Percentiles rank a stretch among this genome's conserved stretches.
phyloP scores from a whole-genome alignment of 2,113 vertebrate species.

The Melanocharis versteri region DNA sequence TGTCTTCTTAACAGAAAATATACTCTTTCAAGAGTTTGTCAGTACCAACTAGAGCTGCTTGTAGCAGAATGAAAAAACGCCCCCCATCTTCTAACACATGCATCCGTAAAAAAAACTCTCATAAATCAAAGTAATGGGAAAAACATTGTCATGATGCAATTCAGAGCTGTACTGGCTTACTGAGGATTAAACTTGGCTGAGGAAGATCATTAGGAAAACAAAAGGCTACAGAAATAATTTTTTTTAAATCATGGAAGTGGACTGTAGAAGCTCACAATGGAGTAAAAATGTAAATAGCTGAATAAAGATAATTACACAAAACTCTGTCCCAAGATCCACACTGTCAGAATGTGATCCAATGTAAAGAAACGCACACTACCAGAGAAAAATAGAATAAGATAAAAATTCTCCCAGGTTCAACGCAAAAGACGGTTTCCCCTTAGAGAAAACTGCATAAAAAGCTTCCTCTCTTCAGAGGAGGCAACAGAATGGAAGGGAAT shows the following conservation, averaged over 20 bases:
- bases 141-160: background rate
- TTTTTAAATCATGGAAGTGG: background rate
- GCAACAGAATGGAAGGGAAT: slow-evolving; percentile 1
- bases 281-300: background rate
- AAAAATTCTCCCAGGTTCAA: background rate
- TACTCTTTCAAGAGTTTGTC: background rate
- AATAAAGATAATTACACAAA: background rate
- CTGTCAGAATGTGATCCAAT: background rate
- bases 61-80: background rate
- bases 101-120: background rate
- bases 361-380: background rate
- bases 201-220: slow-evolving; percentile 9
- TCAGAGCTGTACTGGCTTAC: background rate
- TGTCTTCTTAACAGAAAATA: background rate
- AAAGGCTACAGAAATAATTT: background rate
- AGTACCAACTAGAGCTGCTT: background rate
- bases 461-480: background rate
- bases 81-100: background rate
- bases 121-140: background rate
- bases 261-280: background rate
- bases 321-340: background rate
- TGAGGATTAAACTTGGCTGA: background rate
- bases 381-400: background rate
- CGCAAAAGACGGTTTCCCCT: background rate
- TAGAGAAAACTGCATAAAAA: background rate